Percentiles rank a stretch among this genome's conserved stretches.
phyloP scores from a whole-genome alignment of 2,113 vertebrate genomes.

The Pedionomus torquatus region DNA sequence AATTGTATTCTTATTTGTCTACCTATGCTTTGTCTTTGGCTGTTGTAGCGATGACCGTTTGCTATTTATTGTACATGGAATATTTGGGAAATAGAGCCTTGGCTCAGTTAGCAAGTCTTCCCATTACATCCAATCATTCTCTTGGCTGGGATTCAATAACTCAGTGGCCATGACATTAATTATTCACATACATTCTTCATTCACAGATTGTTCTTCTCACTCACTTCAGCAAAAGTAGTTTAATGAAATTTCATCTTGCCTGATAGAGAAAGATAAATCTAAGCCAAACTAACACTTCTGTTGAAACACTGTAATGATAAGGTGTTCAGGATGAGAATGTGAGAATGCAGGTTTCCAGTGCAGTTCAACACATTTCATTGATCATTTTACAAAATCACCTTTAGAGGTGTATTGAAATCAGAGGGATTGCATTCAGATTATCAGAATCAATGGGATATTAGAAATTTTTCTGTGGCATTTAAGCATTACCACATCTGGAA shows the following conservation, averaged over 20 bases:
- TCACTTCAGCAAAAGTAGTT: conserved; percentile 5
- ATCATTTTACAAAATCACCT: neutral
- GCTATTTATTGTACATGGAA: neutral
- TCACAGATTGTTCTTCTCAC: neutral
- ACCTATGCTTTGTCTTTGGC: neutral
- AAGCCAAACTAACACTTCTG: neutral
- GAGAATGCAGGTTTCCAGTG: neutral
- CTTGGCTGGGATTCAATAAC: neutral
- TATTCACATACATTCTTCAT: conserved; percentile 4
- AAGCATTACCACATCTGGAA: neutral
- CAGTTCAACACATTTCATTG: neutral
- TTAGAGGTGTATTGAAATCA: neutral
- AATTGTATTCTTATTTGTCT: neutral
- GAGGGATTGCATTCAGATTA: neutral
- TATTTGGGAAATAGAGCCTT: neutral
- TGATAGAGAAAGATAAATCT: neutral
- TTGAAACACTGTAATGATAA: neutral
- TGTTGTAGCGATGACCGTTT: neutral
- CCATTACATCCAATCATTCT: neutral
- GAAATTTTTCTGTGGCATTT: neutral
- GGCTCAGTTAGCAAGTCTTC: neutral
- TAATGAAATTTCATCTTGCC: conserved; percentile 12
- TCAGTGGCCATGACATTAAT: neutral
- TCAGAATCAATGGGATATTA: neutral
- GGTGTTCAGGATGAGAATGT: no score